Base-by-base conservation (phyloP, 2,797 vertebrate species). In the Calcarius lapponicus region DNA sequence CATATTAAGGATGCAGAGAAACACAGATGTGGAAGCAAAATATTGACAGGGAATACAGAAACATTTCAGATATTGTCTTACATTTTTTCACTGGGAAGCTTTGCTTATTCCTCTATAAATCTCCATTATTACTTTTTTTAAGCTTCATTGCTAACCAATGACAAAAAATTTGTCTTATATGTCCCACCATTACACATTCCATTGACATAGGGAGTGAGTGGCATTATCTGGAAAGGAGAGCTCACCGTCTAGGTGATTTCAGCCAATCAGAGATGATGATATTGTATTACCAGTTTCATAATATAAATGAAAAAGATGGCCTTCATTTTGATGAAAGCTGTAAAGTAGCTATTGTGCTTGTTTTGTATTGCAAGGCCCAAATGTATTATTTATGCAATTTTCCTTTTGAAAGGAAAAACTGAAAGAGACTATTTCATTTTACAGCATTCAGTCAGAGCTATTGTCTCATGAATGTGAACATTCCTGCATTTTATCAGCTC, bases 311-410 rank as follows among this genome's bases (percentile, higher is more conserved):
- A 97, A 98, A 97, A 97, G 97, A 98, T 97, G 97, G 96, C 97
- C 97, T 98, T 98, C 98, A 97, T 96, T 98, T 97, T 97, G 96
- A 97, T 98, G 97, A 97, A 98, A 97, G 97, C 97, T 97, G 94
- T 97, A 97, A 97, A 97, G 97, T 96, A 97, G 97, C 97, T 97
- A 97, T 98, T 97, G 98, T 98, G 97, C 97, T 97, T 98, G 97
- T 98, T 98, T 98, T 97, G 96, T 98, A 97, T 97, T 98, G 96
- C 97, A 96, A 97, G 97, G 95, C 88, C 96, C 97, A 97, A 97
- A 98, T 98, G 97, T 98, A 98, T 98, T 98, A 98, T 98, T 98
- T 98, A 98, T 98, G 98, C 97, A 98, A 97, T 98, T 98, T 98
- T 97, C 97, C 97, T 96, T 97, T 97, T 97, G 97, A 96, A 97